Conservation (phyloP, 92 coral and sea anemone species). For the Porites cylindrica region DNA sequence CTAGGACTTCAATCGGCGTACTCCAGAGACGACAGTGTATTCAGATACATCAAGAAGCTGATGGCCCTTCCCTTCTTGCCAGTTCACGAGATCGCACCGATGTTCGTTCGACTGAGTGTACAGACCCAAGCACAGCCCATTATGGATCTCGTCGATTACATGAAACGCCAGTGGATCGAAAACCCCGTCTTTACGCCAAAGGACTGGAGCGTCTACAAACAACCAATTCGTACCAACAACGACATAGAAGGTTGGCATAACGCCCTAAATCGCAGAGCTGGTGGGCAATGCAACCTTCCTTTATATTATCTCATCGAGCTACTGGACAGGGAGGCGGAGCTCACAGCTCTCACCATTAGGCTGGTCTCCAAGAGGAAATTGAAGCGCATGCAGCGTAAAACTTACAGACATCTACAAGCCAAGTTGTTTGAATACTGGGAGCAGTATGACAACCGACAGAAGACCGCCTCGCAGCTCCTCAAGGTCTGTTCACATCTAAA, state of each 20-base stretch:
- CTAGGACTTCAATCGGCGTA: slow-evolving; percentile 26
- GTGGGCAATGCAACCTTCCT: slow-evolving; percentile 28
- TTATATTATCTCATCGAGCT: slow-evolving; percentile 16
- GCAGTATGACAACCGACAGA: slow-evolving; percentile 24
- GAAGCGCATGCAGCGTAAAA: slow-evolving; percentile 35
- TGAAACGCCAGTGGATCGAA: slow-evolving; percentile 17
- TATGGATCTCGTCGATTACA: slow-evolving; percentile 10
- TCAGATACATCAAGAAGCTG: slow-evolving; percentile 15
- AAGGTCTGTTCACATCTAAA: slow-evolving; percentile 46
- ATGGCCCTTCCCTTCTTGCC: slow-evolving; percentile 43
- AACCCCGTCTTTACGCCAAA: slow-evolving; percentile 7
- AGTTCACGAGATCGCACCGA: neutral
- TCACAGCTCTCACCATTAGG: slow-evolving; percentile 21
- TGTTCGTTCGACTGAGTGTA: slow-evolving; percentile 15
- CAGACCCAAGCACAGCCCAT: slow-evolving; percentile 31
- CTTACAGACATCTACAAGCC: slow-evolving; percentile 38
- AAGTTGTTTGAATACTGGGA: slow-evolving; percentile 42
- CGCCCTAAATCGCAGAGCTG: slow-evolving; percentile 44
- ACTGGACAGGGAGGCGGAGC: slow-evolving; percentile 27
- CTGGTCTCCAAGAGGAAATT: slow-evolving; percentile 42
- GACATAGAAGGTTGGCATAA: slow-evolving; percentile 60
- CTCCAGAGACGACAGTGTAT: neutral
- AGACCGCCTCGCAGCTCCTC: slow-evolving; percentile 43
- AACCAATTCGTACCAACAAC: slow-evolving; percentile 47
- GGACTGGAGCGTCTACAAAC: slow-evolving; percentile 47